Base-by-base conservation (phyloP, 2,113 vertebrate genomes). In the Crocuta crocuta region DNA sequence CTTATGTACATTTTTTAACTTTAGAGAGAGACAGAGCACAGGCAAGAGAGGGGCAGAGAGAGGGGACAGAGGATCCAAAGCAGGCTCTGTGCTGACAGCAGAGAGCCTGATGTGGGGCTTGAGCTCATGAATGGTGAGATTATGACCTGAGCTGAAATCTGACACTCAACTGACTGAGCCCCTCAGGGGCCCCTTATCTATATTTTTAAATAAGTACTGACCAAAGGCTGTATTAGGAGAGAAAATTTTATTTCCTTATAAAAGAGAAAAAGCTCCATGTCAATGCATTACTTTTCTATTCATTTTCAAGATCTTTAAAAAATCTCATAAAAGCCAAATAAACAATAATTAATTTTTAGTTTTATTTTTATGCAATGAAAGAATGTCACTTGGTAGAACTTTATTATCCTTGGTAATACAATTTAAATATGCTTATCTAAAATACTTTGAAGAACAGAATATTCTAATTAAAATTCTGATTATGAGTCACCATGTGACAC, bases 381-480 rank as follows among this genome's bases (percentile, higher is more conserved):
- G n/a, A 61, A 35, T 43, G 43, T 45, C 58, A 73, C 10, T 16
- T 80, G 15, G 31, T 31, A 91, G 26, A 84, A 65, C 19, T 79
- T 12, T 10, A 61, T 55, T 50, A 53, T 76, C 82, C 63, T 74
- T 84, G 66, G 24, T 5, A 86, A n/a, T 48, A 89, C n/a, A 82
- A 5, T 55, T 89, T 86, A 39, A 88, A 94, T 15, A 15, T 70
- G 48, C 53, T 68, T 81, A 80, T 24, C 39, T 35, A 85, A 78
- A 93, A 83, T 0, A 82, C 35, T n/a, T 33, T 82, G 35, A 88
- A 90, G 45, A 91, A 79, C 43, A 95, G 53, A 94, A 35, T 58
- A 88, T n/a, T 92, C 28, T 10, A 10, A 81, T 19, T 87, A 39
- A 96, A 81, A 70, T 76, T 88, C 63, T 81, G 85, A 35, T 94